Base-by-base conservation (phyloP, 1,140 invertebrate species). In the Aphidius gifuensis region DNA sequence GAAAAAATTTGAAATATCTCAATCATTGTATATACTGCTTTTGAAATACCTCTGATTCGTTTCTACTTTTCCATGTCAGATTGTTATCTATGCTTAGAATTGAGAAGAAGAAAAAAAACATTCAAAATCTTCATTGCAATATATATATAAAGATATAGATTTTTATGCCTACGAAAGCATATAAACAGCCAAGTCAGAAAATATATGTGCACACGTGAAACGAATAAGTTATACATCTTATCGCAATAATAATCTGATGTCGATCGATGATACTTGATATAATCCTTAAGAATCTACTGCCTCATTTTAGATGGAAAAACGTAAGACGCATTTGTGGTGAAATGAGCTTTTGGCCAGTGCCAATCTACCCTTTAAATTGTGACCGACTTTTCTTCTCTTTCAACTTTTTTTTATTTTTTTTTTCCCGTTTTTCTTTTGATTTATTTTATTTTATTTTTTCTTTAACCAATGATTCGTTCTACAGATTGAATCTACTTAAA, bases 31-130 rank as follows among this genome's bases (percentile, higher is more conserved):
- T 40, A 55, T 46, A 11, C 40, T 11, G 21, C 38, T 5, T 51
- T 62, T 62, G 42, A 61, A 63, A 66, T 66, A 60, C 57, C 64
- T 49, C 63, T 61, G 58, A 63, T 66, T 66, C 58, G 45, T 62
- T 66, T 62, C 69, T 65, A 73, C 64, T 71, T 72, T 71, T 64
- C 62, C 64, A 49, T 72, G 69, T 71, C 69, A 65, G 66, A 68
- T 66, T 70, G 68, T 67, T 69, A 62, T 43, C 51, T 46, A 59
- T 49, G 60, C 6, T 48, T 46, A 32, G 43, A 43, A 23, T 42
- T 59, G 32, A 59, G 6, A n/a, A n/a, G 6, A n/a, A 9, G 6
- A 49, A 6, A 49, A 16, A 9, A 43, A n/a, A 5, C n/a, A 32
- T 43, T 42, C 21, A 21, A 16, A 23, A 4, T n/a, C 8, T 32